Base-by-base conservation (phyloP, 2,113 vertebrate species). In the Hemibagrus wyckioides region DNA sequence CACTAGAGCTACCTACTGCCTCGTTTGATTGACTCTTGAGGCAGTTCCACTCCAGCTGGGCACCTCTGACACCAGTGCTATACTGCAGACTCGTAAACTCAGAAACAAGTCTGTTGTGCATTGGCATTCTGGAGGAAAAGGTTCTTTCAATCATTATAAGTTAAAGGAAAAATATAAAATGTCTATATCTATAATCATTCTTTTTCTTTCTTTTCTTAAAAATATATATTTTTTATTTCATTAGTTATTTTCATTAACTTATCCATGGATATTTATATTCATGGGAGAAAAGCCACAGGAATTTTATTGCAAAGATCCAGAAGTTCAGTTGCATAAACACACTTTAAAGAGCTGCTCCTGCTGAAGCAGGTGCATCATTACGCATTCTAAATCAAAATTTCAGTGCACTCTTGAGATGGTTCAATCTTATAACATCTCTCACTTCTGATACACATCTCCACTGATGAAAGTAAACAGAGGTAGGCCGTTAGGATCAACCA, bases 11-110 rank as follows among this genome's bases (percentile, higher is more conserved):
- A 44, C 36, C 59, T 39, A 52, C 36, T 67, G 56, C 81, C 23
- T 52, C 83, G 4, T 86, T 86, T 88, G 87, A 84, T 89, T 82
- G 83, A 88, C 71, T 85, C 73, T 59, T 73, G 61, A 85, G 44
- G 44, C 54, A 84, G 54, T 83, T 33, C 54, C 59, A 67, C 81
- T 90, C 61, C 71, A 73, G 71, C 71, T 88, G 86, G 83, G 86
- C 61, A 71, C 65, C 82, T 87, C 52, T 86, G 56, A 87, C 82
- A 87, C 50, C 57, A 82, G 61, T 61, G 80, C 36, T 14, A 10
- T 52, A 71, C 48, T 19, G 15, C 28, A 79, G 25, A 15, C 23
- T 44, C 14, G 10, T 9, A 44, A 75, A 75, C 13, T 48, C 75
- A 9, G 48, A 71, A 54, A 84, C 10, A 36, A 69, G 33, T 5